Evolutionary conservation across 2,797 vertebrate genomes (phyloP), one percentile per base, ranked within the genome.

Genomic region (Eupleurogrammus muticus): DNA sequence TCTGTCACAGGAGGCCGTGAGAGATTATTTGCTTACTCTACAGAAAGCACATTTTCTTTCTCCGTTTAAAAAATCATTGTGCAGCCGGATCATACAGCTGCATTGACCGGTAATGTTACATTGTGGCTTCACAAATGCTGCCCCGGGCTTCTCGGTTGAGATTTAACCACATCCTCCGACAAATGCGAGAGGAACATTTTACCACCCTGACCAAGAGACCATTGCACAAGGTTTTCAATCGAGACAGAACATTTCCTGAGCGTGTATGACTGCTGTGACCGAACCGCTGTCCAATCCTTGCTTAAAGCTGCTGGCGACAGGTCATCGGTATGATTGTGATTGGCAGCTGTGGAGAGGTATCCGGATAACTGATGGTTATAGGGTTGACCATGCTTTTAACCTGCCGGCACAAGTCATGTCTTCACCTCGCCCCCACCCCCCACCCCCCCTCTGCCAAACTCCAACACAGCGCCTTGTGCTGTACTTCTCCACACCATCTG

Each of bases 151-250:
- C 49, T 68, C 36, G 34, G 76, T 50, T 70, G 78, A 87, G 73
- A 72, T 80, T 80, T 77, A 75, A 87, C 81, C 89, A 87, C 84
- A 87, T 90, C 87, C 87, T 90, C 80, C 48, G 51, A 75, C 76
- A 75, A 82, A 84, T 49, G 76, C 74, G 67, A 74, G 76, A 73
- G 84, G 79, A 90, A 80, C 78, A 80, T 83, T 87, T 88, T 71
- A 89, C 85, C 86, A 75, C 81, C 70, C 67, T 70, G 70, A 80
- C 83, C 75, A 70, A 88, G 75, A 82, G 75, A 75, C 83, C 52
- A 28, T 75, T 81, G 77, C 87, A 66, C 76, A 70, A 60, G 77
- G 66, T 60, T 79, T 73, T 65, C 63, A 40, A 57, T 50, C 57
- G 73, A 70, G 66, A 61, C 49, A 65, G 56, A 81, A 77, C 75